These are phyloP conservation scores for Sinosuthora webbiana DNA, from an alignment of 2,113 vertebrate species.

Conservation along the genomic window DNA sequence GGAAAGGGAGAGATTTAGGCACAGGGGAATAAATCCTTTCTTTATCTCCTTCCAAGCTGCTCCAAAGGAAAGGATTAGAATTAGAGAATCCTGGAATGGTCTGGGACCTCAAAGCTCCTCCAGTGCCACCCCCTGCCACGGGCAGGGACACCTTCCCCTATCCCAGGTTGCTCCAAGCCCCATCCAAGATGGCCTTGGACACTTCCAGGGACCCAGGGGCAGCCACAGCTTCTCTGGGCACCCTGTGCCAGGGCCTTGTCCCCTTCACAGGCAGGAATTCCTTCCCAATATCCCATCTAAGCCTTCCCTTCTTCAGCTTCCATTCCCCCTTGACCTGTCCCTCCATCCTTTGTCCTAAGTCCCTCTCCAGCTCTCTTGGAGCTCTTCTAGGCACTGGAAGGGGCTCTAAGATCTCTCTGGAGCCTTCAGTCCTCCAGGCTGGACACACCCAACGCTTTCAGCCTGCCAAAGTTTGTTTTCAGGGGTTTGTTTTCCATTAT, in stretches of 20 bases:
- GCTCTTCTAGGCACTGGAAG: background rate
- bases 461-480: background rate
- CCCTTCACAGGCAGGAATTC: background rate
- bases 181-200: background rate
- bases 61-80: background rate
- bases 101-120: background rate
- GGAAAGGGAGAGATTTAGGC: background rate
- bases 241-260: accelerated
- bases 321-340: background rate
- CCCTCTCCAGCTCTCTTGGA: background rate
- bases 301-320: background rate
- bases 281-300: background rate
- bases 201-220: background rate
- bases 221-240: background rate
- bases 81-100: background rate
- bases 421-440: background rate
- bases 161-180: background rate
- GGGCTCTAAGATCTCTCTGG: background rate
- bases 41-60: background rate
- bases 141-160: background rate
- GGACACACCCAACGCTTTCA: background rate
- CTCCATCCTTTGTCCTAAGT: background rate
- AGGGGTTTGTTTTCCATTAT: background rate
- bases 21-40: background rate
- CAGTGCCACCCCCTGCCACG: background rate